Evolutionary conservation across 2,797 vertebrate species (phyloP).

Genomic region (Tiaroga cobitis): DNA sequence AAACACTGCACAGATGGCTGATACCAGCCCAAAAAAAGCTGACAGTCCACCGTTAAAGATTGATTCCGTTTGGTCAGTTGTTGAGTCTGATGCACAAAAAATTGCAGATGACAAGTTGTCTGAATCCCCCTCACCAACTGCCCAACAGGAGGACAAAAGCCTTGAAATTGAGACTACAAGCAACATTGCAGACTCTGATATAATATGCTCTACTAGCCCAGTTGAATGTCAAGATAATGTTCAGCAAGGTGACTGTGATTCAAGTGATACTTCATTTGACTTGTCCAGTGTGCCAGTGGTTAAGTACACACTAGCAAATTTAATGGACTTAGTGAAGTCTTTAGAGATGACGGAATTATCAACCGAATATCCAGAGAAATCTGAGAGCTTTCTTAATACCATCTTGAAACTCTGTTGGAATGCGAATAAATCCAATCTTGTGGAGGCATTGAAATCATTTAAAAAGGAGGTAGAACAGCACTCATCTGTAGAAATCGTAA

Average conservation of each 20-base stretch:
- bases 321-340: slow-evolving; percentile 9
- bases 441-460: not conserved
- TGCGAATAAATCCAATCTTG: not conserved
- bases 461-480: too few relatives aligned
- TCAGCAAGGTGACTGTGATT: not conserved
- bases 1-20: not conserved
- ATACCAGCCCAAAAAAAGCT: not conserved
- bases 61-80: slow-evolving; percentile 10
- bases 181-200: not conserved
- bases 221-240: not conserved
- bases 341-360: not conserved
- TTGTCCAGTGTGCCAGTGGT: slow-evolving; percentile 22
- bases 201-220: not conserved
- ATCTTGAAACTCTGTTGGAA: slow-evolving; percentile 46
- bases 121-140: not conserved
- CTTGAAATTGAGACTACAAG: not conserved
- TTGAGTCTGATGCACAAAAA: not conserved
- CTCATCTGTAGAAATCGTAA: not conserved
- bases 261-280: not conserved
- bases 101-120: not conserved
- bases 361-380: not conserved
- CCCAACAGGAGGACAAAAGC: not conserved
- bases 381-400: not conserved
- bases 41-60: slow-evolving; percentile 38
- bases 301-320: slow-evolving; percentile 21